Evolutionary conservation across 2,797 vertebrate species (phyloP).

Genomic region (Lacerta agilis): DNA sequence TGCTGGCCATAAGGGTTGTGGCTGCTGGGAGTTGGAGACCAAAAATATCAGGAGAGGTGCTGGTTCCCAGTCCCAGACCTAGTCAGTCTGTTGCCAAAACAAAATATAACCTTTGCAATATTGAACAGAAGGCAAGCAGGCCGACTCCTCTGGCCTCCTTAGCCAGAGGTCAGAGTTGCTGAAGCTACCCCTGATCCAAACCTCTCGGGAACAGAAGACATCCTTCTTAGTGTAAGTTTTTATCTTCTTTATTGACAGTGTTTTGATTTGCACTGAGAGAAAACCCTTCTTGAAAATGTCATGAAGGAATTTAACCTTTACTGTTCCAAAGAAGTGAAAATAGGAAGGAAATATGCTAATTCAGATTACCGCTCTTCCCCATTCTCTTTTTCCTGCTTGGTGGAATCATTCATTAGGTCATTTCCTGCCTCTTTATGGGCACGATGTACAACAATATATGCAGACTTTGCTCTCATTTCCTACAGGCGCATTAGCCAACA

Average conservation of each 20-base stretch:
- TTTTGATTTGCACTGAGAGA: not conserved
- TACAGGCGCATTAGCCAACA: not conserved
- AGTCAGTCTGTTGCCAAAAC: too few species aligned
- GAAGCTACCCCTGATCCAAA: not conserved
- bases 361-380: not conserved
- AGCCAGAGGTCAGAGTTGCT: not conserved
- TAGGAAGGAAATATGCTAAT: too few species aligned
- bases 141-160: too few species aligned
- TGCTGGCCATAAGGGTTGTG: too few species aligned
- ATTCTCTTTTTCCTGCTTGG: not conserved
- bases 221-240: too few species aligned
- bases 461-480: not conserved
- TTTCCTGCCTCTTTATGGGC: not conserved
- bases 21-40: not conserved
- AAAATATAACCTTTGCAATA: too few species aligned
- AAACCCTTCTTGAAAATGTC: not conserved
- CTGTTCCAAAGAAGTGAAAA: not conserved
- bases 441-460: not conserved
- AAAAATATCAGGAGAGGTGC: too few species aligned
- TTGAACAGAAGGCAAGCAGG: too few species aligned
- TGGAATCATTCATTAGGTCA: not conserved
- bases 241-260: too few species aligned
- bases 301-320: not conserved
- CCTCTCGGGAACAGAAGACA: not conserved
- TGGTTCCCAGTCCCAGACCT: too few species aligned